Base-by-base conservation (phyloP, 2,888 invertebrate genomes). In the Idaea aversata region DNA sequence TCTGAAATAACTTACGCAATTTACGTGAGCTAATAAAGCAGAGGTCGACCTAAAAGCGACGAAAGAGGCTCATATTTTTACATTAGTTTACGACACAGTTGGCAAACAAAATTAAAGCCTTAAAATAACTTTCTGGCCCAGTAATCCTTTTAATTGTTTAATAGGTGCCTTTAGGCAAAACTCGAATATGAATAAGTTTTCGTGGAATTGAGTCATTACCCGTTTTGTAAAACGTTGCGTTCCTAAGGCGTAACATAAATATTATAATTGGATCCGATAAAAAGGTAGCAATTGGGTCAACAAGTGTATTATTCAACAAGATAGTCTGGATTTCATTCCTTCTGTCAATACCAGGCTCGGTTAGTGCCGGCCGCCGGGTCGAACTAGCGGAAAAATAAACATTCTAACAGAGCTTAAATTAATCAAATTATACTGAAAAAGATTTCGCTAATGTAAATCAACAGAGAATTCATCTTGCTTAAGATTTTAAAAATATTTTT, bases 241-340 rank as follows among this genome's bases (percentile, higher is more conserved):
- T 13, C 47, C 58, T 15, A 58, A 58, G 7, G n/a, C 58, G 58
- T 58, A 5, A 16, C 15, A 58, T 58, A 58, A 58, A 58, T 58
- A 47, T 47, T 47, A 13, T 13, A 47, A 47, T 13, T 47, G 47
- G 5, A 36, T 10, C 5, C 36, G 36, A 36, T 36, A 10, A n/a
- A 58, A n/a, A 34, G 34, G 59, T 57, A 62, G 61, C 66, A 85
- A 81, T 73, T 80, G 74, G 83, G 83, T 83, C 84, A 83, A 73
- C 73, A 70, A 69, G 69, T 67, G 67, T 73, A 72, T 72, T 76
- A 75, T 74, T 69, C 73, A 73, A 76, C 71, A 73, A 72, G 75
- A 75, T 75, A 74, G 74, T 68, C 73, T 74, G 76, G 67, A 77
- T 73, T 75, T 70, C 69, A 72, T 72, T 74, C 72, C 69, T 63